Evolutionary conservation across 64 coral and sea anemone species (phyloP).

Genomic region (Anthopleura sola): DNA sequence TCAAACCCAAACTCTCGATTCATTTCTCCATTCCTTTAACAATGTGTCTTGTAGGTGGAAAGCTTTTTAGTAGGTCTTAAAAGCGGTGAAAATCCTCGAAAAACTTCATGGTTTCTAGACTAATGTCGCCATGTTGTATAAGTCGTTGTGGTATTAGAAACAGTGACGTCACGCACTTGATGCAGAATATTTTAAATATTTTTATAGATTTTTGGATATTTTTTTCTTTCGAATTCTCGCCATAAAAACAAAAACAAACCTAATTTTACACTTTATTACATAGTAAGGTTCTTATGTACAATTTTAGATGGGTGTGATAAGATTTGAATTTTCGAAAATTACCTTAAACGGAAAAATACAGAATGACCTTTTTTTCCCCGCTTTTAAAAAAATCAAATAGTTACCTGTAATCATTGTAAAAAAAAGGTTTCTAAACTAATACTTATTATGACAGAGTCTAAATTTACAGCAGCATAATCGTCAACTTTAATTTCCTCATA

Average conservation of each 20-base stretch:
- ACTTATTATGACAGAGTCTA: no score
- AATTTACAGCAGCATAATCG: no score
- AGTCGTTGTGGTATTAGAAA: neutral
- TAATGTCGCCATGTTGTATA: neutral
- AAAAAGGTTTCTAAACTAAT: no score
- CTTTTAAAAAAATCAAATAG: no score
- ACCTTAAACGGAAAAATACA: neutral
- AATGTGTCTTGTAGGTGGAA: neutral
- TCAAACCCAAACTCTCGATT: neutral
- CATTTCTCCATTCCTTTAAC: neutral
- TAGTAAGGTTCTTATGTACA: neutral
- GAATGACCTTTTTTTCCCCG: no score
- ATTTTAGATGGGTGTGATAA: neutral
- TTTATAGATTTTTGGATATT: neutral
- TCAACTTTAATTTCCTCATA: no score
- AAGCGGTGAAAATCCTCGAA: neutral
- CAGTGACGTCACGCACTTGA: neutral
- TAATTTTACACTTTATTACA: neutral
- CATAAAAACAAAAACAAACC: neutral
- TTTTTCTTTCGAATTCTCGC: no score
- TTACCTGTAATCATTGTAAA: no score
- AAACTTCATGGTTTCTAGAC: neutral
- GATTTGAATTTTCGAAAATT: neutral
- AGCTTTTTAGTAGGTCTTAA: neutral
- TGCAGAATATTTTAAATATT: neutral